Conservation (phyloP, 2,797 vertebrate species). For the Myripristis murdjan region DNA sequence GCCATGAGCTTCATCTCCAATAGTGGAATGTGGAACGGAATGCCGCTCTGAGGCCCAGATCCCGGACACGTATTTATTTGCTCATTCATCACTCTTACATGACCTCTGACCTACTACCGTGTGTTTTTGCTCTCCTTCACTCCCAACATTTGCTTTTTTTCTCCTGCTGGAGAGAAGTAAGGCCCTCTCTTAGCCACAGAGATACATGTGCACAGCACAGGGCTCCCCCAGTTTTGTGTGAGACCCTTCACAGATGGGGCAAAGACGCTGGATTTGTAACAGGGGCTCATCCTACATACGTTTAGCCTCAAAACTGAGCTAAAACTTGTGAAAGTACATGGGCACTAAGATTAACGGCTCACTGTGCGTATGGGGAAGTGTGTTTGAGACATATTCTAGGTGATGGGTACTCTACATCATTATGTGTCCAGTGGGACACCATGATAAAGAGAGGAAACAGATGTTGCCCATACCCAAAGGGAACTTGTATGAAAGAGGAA, state of each 20-base stretch:
- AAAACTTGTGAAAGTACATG: conserved; percentile 44
- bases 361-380: conserved; percentile 39
- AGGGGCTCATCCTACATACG: conserved; percentile 20
- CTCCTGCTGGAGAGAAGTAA: conserved; percentile 45
- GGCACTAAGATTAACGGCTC: conserved; percentile 60
- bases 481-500: conserved; percentile 57
- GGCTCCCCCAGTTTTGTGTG: conserved; percentile 32
- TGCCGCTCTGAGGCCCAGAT: conserved; percentile 68
- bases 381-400: conserved; percentile 61
- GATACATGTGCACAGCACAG: conserved; percentile 46
- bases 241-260: conserved; percentile 40
- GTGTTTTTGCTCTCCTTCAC: conserved; percentile 68
- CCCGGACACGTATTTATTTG: conserved; percentile 82
- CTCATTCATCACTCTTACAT: conserved; percentile 81
- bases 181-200: conserved; percentile 25
- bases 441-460: conserved; percentile 77
- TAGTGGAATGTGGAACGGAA: conserved; percentile 81
- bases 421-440: conserved; percentile 62
- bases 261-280: conserved; percentile 48
- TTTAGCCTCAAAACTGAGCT: conserved; percentile 40
- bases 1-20: conserved; percentile 50
- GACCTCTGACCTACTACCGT: conserved; percentile 81
- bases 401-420: conserved; percentile 56
- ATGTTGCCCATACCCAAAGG: conserved; percentile 73
- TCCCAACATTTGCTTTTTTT: conserved; percentile 48